Conservation (phyloP, 2,888 invertebrate species). For the Rhagonycha lutea region DNA sequence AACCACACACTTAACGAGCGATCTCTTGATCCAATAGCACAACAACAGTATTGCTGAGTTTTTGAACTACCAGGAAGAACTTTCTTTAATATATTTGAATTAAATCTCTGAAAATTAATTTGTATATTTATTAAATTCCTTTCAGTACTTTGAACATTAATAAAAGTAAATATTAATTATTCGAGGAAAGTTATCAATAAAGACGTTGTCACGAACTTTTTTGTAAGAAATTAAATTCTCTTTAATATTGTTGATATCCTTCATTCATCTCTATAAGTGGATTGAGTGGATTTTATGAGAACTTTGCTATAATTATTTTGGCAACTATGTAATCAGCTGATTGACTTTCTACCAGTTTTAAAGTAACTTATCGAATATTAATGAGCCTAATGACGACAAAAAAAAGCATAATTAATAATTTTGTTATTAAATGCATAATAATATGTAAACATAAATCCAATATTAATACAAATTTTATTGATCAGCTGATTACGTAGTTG, state of each 20-base stretch:
- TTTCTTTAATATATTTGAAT: conserved; percentile 85
- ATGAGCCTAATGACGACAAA: no score
- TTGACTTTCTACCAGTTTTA: no score
- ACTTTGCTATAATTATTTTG: no score
- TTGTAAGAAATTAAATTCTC: background rate
- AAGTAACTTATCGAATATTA: no score
- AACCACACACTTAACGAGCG: conserved; percentile 95
- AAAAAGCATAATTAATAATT: no score
- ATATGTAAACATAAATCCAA: no score
- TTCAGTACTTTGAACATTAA: background rate
- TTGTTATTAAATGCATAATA: no score
- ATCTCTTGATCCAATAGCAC: conserved; percentile 94
- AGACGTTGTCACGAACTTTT: background rate
- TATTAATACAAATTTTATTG: no score
- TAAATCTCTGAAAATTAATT: conserved; percentile 70
- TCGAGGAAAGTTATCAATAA: background rate
- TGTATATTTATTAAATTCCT: background rate
- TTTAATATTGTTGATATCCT: background rate
- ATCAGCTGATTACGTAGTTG: no score
- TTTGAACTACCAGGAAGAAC: conserved; percentile 62
- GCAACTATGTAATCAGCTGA: no score
- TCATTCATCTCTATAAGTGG: no score
- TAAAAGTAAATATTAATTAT: background rate
- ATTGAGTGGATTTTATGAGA: no score
- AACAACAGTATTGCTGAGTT: conserved; percentile 78